Evolutionary conservation across 1,140 invertebrate genomes (phyloP), one percentile per base, ranked within the genome.

Genomic region (Apolygus lucorum): DNA sequence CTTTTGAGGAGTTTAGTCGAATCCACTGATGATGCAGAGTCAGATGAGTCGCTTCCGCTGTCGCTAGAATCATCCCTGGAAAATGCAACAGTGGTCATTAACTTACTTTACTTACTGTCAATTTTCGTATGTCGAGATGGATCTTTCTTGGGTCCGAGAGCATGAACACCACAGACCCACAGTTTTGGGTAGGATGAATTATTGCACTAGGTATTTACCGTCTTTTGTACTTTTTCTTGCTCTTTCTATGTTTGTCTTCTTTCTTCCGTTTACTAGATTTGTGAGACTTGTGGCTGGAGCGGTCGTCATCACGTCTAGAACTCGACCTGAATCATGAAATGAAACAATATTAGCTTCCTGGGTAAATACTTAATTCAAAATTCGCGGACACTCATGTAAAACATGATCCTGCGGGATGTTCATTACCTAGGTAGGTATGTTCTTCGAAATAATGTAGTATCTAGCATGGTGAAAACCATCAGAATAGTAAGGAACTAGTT

Each of bases 1-100:
- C 87, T 84, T 73, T 89, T 81, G 54, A 92, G 76, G 14, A 93
- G 74, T 75, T 89, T 86, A 8, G 88, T 78, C 2, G 88, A 88
- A 63, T 85, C 78, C 59, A 84, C 80, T 13, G 83, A 85, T 52
- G 76, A 76, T 11, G 67, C 62, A 25, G 75, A 76, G 21, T 71
- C 68, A 0, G 68, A 70, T 1, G 72, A 72, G 34, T 21, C 24
- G n/a, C 26, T 25, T 13, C 17, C 14, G 1, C 59, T 64, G 34
- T 42, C 34, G 34, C 4, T 8, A 42, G 4, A 4, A 17, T 4
- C 4, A 8, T 42, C 34, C 34, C 34, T 42, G 34, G 34, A 42
- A 42, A 42, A 17, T 42, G 34, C 4, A 42, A 42, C 34, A 42
- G 34, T 42, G 17, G 4, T 42, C 4, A 17, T 8, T 4, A 42